Conservation (phyloP, 2,888 invertebrate genomes). For the Pomacea canaliculata region DNA sequence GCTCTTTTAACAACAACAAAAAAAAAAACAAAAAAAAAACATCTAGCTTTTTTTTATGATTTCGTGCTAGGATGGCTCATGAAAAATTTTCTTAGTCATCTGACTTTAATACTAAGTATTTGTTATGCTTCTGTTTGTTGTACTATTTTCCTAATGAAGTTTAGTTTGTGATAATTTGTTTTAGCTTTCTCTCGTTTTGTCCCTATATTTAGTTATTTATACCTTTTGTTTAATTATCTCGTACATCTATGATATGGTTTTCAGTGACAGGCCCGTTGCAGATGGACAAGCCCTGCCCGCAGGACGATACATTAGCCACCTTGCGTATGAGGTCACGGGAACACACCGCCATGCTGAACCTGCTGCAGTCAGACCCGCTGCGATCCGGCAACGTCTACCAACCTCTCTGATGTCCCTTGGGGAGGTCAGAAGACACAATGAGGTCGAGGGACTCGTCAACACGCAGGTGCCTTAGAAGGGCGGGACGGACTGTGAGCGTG, state of each 20-base stretch:
- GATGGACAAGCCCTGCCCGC: constrained; percentile 35
- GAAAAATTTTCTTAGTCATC: too few species aligned
- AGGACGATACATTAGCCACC: constrained; percentile 56
- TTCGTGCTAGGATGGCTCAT: too few species aligned
- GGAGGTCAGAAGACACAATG: not conserved
- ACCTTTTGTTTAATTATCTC: too few species aligned
- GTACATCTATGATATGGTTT: constrained; percentile 2
- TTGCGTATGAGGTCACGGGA: constrained; percentile 60
- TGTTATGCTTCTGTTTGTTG: too few species aligned
- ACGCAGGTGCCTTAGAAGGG: not conserved
- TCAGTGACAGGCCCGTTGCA: constrained; percentile 39
- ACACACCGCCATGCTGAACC: constrained; percentile 55
- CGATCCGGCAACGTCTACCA: constrained; percentile 31
- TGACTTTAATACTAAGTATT: too few species aligned
- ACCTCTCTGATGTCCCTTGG: constrained; percentile 23
- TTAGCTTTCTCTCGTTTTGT: too few species aligned
- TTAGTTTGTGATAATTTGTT: too few species aligned
- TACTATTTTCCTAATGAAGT: too few species aligned
- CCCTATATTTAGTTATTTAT: too few species aligned
- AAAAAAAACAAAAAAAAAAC: too few species aligned
- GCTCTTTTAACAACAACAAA: too few species aligned
- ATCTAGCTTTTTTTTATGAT: too few species aligned
- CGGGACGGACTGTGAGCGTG: not conserved
- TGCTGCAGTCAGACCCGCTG: constrained; percentile 43
- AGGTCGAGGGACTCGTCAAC: not conserved